Evolutionary conservation across 2,113 vertebrate genomes (phyloP), one percentile per base, ranked within the genome.

Genomic region (Herpetotheres cachinnans): DNA sequence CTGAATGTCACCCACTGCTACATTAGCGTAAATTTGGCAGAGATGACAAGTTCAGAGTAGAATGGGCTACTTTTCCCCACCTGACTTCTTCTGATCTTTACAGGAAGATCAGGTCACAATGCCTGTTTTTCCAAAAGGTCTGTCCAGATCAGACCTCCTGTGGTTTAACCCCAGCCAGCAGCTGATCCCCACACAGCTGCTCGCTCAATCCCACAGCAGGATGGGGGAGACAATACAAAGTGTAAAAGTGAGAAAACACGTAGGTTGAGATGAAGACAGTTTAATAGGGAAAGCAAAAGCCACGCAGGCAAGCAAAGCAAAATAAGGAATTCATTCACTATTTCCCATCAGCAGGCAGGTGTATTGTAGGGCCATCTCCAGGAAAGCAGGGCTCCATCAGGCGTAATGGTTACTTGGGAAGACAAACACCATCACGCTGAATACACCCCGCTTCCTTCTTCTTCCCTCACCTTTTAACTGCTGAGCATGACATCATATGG

Each of bases 301-400:
- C 36, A 7, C 2, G 0, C 1, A 0, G 4, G 4, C 10, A 71
- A 80, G 16, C 9, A 27, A 44, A 66, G 16, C 6, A 71, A 80
- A 74, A 29, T 4, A 36, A 63, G 2, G 5, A 38, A 92, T 38
- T 32, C 11, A 7, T 52, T 18, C 2, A 36, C 6, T 10, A 0
- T 19, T 66, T 83, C 25, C 14, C 26, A 38, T 7, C 0, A 1
- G 2, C 18, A 47, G 16, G 5, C 16, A 66, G 40, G 8, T 40
- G n/a, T 70, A 42, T 42, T 42, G 42, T 14, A 42, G 42, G 42
- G 7, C 7, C 25, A 38, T 12, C 16, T 71, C 14, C 34, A 24
- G 21, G 34, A 71, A 71, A 85, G 22, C 44, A 1, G 1, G 2
- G 4, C 8, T 80, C 30, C 30, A 44, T 27, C 15, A 25, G 1